Evolutionary conservation across 2,797 vertebrate genomes (phyloP), one percentile per base, ranked within the genome.

Genomic region (Semotilus atromaculatus): DNA sequence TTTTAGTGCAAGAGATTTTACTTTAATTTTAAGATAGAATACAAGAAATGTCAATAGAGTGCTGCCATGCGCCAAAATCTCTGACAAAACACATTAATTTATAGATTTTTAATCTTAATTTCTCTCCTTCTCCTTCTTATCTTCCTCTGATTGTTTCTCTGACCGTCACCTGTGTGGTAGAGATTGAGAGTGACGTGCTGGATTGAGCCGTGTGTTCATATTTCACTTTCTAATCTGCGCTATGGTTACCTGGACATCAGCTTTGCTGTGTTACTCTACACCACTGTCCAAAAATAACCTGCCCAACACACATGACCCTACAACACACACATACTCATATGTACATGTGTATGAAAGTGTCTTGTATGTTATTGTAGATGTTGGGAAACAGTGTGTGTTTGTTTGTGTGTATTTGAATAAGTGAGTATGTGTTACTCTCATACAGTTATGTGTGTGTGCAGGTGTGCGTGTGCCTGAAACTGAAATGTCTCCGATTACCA

Each of bases 141-240:
- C 62, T 78, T 64, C 58, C 76, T 62, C 23, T 62, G 31, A 62
- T 62, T 36, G 18, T 74, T 71, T 82, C 7, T 62, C 62, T 58
- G 13, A 58, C 76, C 26, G 1, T 79, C 60, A 76, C 18, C 58
- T 38, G 53, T 80, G 68, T 73, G 92, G 94, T 94, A 94, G 94
- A 95, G 94, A 95, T 95, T 95, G 93, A 95, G 91, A 93, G 93
- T 89, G 89, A 91, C 84, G 83, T 89, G 89, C 86, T 92, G 90
- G 83, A 87, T 89, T 88, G 66, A 80, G 78, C 83, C 86, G 91
- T 92, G 81, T 53, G 80, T 91, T 95, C 94, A 21, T 91, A 93
- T 95, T 95, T 95, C 95, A 95, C 94, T 95, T 95, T 95, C 94
- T 94, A 94, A 94, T 90, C 92, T 89, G 92, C 93, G 92, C 94